A percentile compares a stretch with the other conserved stretches of the same genome.
phyloP scores from a whole-genome alignment of 2,888 invertebrate species.

The Hydrotaea cyrtoneurina region DNA sequence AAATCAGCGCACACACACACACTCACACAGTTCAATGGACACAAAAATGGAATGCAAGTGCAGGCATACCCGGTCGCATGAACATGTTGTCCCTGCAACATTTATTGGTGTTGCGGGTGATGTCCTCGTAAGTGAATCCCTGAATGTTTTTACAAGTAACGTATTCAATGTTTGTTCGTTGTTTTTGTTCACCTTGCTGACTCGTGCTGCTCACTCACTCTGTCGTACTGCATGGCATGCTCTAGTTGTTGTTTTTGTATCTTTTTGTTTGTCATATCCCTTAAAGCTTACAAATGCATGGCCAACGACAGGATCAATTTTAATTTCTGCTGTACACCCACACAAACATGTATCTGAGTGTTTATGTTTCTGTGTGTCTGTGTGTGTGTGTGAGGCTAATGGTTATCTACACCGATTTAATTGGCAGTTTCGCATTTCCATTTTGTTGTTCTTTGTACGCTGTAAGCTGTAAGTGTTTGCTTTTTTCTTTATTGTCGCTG shows the following conservation, averaged over 20 bases:
- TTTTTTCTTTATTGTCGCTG: slow-evolving; percentile 8
- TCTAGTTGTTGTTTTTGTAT: background rate
- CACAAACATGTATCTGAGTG: background rate
- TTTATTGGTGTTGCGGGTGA: slow-evolving; percentile 11
- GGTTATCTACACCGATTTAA: slow-evolving; percentile 59
- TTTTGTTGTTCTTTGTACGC: slow-evolving; percentile 31
- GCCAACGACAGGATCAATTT: background rate
- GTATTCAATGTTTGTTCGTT: slow-evolving; percentile 5
- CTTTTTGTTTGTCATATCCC: background rate
- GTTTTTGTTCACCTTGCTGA: background rate
- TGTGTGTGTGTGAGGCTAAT: background rate
- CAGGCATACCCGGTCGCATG: background rate
- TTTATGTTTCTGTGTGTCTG: background rate
- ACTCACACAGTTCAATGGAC: background rate
- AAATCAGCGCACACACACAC: background rate
- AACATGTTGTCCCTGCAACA: slow-evolving; percentile 14
- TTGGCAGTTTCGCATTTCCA: slow-evolving; percentile 58
- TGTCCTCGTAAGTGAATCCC: slow-evolving; percentile 11
- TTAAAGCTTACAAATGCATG: background rate
- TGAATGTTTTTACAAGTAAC: slow-evolving; percentile 22
- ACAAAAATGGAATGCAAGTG: background rate
- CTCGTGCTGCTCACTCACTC: background rate
- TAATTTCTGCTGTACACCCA: background rate
- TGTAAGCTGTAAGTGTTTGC: background rate
- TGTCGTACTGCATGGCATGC: background rate